A percentile compares a stretch with the other conserved stretches of the same genome.
phyloP scores from a whole-genome alignment of 1,140 invertebrate species.

The Drosophila fuyamai region DNA sequence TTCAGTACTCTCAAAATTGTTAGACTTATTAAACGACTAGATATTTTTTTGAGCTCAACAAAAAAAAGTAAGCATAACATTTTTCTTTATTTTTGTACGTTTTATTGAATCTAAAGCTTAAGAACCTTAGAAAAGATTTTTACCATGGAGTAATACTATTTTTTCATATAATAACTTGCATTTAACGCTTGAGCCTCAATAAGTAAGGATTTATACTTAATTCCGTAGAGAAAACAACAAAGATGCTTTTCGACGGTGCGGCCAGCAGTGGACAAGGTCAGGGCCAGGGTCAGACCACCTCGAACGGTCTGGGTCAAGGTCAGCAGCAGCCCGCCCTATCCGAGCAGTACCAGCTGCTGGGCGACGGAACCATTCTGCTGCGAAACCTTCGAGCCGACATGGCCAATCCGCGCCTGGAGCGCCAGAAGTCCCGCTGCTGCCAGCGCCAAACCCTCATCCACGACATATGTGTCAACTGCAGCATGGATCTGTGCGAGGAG shows the following conservation, averaged over 20 bases:
- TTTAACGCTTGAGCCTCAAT: too few relatives aligned
- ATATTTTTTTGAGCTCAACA: background rate
- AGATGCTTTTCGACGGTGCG: slow-evolving; percentile 64
- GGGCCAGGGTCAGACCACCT: background rate
- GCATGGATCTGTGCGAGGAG: slow-evolving; percentile 66
- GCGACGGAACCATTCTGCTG: slow-evolving; percentile 54
- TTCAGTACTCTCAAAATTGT: background rate
- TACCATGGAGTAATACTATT: too few relatives aligned
- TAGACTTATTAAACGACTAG: background rate
- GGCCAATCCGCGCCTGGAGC: slow-evolving; percentile 44
- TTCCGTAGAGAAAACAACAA: slow-evolving; percentile 61
- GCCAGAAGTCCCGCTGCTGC: slow-evolving; percentile 56
- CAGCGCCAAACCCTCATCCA: slow-evolving; percentile 54
- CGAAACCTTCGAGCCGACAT: slow-evolving; percentile 48
- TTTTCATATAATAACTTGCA: too few relatives aligned
- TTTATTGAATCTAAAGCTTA: too few relatives aligned
- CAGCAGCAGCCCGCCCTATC: background rate
- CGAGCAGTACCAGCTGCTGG: slow-evolving; percentile 48
- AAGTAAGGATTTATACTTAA: too few relatives aligned
- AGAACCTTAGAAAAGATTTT: too few relatives aligned
- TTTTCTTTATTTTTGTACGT: too few relatives aligned
- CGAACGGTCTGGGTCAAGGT: background rate
- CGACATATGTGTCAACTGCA: slow-evolving; percentile 61
- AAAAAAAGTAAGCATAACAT: background rate
- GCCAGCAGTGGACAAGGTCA: slow-evolving; percentile 11